Evolutionary conservation across 2,888 invertebrate species (phyloP).

Genomic region (Athalia cordata): DNA sequence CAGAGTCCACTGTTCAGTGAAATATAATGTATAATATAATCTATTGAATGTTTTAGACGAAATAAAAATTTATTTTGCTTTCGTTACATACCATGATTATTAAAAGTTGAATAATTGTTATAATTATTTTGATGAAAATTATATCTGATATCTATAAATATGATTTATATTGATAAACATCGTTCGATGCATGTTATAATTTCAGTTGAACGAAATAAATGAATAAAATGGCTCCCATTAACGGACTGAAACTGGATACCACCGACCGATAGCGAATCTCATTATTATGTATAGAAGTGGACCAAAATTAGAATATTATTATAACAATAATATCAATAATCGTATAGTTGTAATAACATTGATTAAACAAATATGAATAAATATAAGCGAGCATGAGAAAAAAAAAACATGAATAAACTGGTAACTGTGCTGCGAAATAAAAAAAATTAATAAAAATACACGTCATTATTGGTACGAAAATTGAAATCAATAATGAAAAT

Average conservation of each 20-base stretch:
- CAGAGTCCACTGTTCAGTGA: slow-evolving; percentile 19
- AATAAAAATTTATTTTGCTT: neutral
- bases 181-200: neutral
- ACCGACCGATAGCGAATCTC: slow-evolving; percentile 47
- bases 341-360: slow-evolving; percentile 14
- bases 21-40: slow-evolving; percentile 22
- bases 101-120: too few species aligned
- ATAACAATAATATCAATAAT: slow-evolving; percentile 4
- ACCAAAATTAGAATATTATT: slow-evolving; percentile 45
- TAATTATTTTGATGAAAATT: too few species aligned
- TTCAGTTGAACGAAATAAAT: neutral
- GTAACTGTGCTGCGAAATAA: slow-evolving; percentile 25
- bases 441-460: neutral
- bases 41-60: slow-evolving; percentile 5
- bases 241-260: slow-evolving; percentile 1
- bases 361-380: too few species aligned
- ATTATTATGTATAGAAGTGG: slow-evolving; percentile 34
- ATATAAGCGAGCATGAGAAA: too few species aligned
- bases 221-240: neutral
- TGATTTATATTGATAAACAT: too few species aligned
- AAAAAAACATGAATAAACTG: slow-evolving; percentile 5
- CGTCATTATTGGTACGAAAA: slow-evolving; percentile 25
- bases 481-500: neutral
- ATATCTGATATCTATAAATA: too few species aligned
- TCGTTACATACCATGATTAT: too few species aligned